Percentiles rank a stretch among this genome's conserved stretches.
phyloP scores from a whole-genome alignment of 2,797 vertebrate species.

The Aphelocoma californica region DNA sequence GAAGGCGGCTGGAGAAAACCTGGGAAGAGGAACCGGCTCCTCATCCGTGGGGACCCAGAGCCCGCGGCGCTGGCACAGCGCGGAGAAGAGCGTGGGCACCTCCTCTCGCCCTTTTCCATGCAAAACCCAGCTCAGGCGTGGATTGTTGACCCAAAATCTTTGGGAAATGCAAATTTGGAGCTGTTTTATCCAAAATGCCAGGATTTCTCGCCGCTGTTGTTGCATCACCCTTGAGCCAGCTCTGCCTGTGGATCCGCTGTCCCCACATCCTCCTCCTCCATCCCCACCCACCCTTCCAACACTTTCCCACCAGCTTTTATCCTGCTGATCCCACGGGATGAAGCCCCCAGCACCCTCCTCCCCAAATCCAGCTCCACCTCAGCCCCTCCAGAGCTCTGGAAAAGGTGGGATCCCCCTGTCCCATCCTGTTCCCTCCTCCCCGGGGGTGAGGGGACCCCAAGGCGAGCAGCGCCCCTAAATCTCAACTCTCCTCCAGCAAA shows the following conservation, averaged over 20 bases:
- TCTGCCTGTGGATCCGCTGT: neutral
- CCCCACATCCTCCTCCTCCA: neutral
- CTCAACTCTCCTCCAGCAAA: neutral
- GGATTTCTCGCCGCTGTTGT: neutral
- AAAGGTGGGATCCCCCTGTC: neutral
- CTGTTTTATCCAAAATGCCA: accelerated
- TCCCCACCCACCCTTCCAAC: neutral
- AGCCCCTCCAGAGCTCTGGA: neutral
- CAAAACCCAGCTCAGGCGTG: accelerated
- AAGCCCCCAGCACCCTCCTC: no score
- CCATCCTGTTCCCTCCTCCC: neutral
- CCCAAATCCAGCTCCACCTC: neutral
- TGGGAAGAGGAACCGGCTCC: neutral
- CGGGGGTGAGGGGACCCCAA: accelerated
- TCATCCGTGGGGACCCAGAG: accelerated
- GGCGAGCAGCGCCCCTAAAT: neutral
- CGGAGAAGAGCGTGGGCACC: neutral
- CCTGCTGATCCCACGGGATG: accelerated
- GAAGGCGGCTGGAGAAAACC: neutral
- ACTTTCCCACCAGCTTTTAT: neutral
- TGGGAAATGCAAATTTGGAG: neutral
- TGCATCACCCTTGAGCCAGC: neutral
- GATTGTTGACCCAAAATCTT: neutral
- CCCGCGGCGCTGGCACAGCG: accelerated
- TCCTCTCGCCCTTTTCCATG: neutral